Conservation (phyloP, 2,888 invertebrate genomes). For the Proisotoma minuta region DNA sequence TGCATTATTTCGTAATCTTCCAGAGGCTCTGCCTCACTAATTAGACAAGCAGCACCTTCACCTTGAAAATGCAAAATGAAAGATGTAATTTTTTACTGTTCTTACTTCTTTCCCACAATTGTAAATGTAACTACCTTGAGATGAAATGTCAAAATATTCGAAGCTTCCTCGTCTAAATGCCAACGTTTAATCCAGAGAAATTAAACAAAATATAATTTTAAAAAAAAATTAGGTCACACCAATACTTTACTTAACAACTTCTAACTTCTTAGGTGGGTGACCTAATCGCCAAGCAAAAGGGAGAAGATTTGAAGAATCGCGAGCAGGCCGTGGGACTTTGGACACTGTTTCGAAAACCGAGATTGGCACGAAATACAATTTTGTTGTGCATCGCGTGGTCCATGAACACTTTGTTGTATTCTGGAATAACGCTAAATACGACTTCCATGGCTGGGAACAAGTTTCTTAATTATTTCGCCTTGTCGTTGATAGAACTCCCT, state of each 20-base stretch:
- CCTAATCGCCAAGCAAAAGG: background rate
- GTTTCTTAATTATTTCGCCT: slow-evolving; percentile 38
- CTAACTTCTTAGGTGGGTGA: no score
- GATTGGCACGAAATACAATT: background rate
- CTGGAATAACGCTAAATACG: slow-evolving; percentile 37
- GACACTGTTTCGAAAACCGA: background rate
- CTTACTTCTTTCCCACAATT: no score
- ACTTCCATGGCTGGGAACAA: slow-evolving; percentile 37
- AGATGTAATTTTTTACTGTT: no score
- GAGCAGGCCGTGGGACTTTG: background rate
- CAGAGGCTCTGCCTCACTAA: slow-evolving; percentile 64
- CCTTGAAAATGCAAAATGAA: no score
- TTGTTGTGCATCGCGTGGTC: background rate
- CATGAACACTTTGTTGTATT: slow-evolving; percentile 37
- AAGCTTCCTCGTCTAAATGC: no score
- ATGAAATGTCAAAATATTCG: background rate
- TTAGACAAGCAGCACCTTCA: slow-evolving; percentile 63
- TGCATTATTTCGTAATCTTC: slow-evolving; percentile 60
- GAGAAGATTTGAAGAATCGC: background rate
- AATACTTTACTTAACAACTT: no score
- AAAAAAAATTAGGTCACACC: no score
- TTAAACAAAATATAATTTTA: no score
- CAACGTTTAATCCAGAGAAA: no score
- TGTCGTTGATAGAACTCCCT: slow-evolving; percentile 41
- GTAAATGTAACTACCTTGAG: background rate